Evolutionary conservation across 1,140 invertebrate genomes (phyloP).

Genomic region (Drosophila repletoides): DNA sequence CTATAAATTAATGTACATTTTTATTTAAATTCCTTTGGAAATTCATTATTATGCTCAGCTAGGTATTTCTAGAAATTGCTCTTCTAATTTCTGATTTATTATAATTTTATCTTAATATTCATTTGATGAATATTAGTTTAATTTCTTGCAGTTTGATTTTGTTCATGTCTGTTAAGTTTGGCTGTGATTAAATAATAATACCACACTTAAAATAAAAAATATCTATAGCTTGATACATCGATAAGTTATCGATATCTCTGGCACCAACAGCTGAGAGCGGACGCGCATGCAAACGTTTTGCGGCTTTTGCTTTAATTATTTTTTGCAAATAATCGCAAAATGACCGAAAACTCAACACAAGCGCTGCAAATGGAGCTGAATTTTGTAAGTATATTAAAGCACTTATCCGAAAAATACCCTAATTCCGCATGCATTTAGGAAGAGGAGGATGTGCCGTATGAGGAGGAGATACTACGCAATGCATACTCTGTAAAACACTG

Average conservation of each 20-base stretch:
- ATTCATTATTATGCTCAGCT: too few relatives aligned
- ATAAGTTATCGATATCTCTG: constrained; percentile 40
- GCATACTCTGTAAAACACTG: constrained; percentile 98
- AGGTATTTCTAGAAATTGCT: too few relatives aligned
- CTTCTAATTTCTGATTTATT: too few relatives aligned
- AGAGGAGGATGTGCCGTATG: constrained; percentile 97
- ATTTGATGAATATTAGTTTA: too few relatives aligned
- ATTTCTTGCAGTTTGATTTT: too few relatives aligned
- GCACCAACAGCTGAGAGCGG: constrained; percentile 41
- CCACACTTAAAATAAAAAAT: too few relatives aligned
- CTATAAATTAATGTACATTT: too few relatives aligned
- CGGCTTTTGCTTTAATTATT: constrained; percentile 47
- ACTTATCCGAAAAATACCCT: not conserved
- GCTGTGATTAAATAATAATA: too few relatives aligned
- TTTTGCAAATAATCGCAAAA: constrained; percentile 41
- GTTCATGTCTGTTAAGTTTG: too few relatives aligned
- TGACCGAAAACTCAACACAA: constrained; percentile 42
- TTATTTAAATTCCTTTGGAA: too few relatives aligned
- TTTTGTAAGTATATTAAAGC: constrained; percentile 49
- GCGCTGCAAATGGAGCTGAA: constrained; percentile 47
- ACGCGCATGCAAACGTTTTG: constrained; percentile 54
- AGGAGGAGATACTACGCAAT: constrained; percentile 98
- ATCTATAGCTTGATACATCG: too few relatives aligned
- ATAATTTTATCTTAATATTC: too few relatives aligned
- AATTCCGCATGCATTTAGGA: constrained; percentile 84